A percentile compares a stretch with the other conserved stretches of the same genome.
These are phyloP conservation scores for Thalassaphorura encarpata DNA, from an alignment of 1,140 invertebrate genomes.

Conservation along the genomic window DNA sequence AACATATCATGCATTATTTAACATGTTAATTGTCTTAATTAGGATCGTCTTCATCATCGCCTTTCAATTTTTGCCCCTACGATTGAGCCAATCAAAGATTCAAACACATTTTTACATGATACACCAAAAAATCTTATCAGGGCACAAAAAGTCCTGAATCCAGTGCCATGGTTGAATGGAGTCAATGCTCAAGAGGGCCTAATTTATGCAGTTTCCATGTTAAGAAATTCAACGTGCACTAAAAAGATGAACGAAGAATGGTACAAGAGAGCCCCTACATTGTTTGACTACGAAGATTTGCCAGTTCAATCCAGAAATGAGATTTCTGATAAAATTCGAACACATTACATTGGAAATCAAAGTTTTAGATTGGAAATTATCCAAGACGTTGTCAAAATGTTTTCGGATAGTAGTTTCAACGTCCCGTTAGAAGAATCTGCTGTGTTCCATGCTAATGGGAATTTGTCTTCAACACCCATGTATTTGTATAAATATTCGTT, in stretches of 20 bases:
- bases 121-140: conserved; percentile 8
- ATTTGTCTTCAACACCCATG: neutral
- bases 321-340: neutral
- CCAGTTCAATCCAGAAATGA: neutral
- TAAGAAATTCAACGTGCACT: neutral
- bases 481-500: neutral
- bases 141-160: conserved; percentile 13
- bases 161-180: conserved; percentile 17
- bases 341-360: neutral
- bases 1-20: neutral
- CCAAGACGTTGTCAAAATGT: neutral
- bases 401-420: neutral
- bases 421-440: neutral
- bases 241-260: neutral
- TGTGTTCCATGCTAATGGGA: neutral
- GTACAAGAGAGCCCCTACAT: neutral
- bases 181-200: conserved; percentile 21
- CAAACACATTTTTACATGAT: conserved; percentile 10
- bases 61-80: conserved; percentile 9
- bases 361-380: neutral
- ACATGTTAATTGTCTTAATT: neutral
- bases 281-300: conserved; percentile 7
- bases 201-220: conserved; percentile 14
- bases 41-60: conserved; percentile 16
- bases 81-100: conserved; percentile 11